phyloP scores from a whole-genome alignment of 2,113 vertebrate genomes.

The Brachypteracias leptosomus region DNA sequence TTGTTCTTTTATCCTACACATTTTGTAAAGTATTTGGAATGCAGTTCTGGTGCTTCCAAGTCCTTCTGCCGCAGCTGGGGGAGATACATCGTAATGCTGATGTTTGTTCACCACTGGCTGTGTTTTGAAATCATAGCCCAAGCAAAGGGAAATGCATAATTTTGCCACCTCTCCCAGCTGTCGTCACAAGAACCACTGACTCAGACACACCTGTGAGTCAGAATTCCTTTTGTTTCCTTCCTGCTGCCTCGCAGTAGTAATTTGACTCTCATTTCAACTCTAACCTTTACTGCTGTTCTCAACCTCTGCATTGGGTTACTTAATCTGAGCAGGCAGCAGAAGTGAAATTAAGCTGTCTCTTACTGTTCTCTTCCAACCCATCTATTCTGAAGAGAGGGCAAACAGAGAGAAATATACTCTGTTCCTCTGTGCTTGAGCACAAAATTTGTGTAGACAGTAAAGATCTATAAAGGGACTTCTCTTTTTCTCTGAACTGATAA shows the following conservation, averaged over 20 bases:
- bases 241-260: background rate
- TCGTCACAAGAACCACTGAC: constrained; percentile 11
- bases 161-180: background rate
- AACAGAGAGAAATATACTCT: background rate
- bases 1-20: background rate
- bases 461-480: background rate
- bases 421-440: background rate
- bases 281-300: background rate
- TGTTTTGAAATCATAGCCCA: background rate
- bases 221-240: constrained; percentile 30
- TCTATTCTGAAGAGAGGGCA: background rate
- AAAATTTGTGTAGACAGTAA: background rate
- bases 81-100: fast-evolving
- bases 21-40: background rate
- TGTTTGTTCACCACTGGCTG: background rate
- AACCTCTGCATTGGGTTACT: background rate
- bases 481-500: background rate
- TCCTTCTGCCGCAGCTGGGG: background rate
- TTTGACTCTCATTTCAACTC: background rate
- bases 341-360: background rate
- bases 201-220: constrained; percentile 43
- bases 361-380: background rate
- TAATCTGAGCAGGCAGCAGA: background rate
- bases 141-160: background rate
- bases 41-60: background rate